phyloP scores from a whole-genome alignment of 2,888 invertebrate genomes.

The Lasioglossum zephyrum region DNA sequence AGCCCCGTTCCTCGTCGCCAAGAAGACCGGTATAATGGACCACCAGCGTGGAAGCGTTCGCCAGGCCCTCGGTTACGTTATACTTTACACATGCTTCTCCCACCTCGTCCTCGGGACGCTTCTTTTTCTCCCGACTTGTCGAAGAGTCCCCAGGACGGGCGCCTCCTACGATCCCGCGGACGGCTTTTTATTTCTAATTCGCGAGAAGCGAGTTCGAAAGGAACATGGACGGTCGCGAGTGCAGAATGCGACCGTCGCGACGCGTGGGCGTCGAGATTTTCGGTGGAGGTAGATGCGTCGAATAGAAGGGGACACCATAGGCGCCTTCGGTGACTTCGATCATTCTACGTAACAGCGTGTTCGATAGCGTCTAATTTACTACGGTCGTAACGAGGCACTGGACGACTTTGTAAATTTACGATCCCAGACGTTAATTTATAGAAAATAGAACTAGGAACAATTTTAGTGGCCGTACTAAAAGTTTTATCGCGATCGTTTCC shows the following conservation, averaged over 20 bases:
- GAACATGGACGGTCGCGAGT: not conserved
- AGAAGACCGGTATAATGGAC: constrained; percentile 73
- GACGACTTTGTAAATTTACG: constrained; percentile 9
- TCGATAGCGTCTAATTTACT: not conserved
- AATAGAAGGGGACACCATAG: not conserved
- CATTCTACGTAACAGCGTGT: not conserved
- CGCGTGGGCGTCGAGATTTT: constrained; percentile 56
- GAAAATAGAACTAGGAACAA: not conserved
- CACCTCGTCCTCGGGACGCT: constrained; percentile 29
- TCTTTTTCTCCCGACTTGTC: constrained; percentile 51
- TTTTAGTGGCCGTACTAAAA: not conserved
- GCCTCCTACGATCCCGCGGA: constrained; percentile 48
- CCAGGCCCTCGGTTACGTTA: constrained; percentile 78
- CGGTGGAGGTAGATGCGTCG: not conserved
- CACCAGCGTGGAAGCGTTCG: constrained; percentile 79
- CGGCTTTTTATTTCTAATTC: constrained; percentile 64
- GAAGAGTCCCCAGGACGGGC: constrained; percentile 49
- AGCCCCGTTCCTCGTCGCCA: constrained; percentile 46
- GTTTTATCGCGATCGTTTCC: not conserved
- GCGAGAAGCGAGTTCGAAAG: not conserved
- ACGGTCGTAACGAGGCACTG: not conserved
- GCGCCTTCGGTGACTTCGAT: not conserved
- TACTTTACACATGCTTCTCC: constrained; percentile 73
- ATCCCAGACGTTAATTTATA: not conserved
- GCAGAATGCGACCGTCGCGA: not conserved